Base-by-base conservation (phyloP, 92 coral and sea anemone species). In the Nematostella vectensis region DNA sequence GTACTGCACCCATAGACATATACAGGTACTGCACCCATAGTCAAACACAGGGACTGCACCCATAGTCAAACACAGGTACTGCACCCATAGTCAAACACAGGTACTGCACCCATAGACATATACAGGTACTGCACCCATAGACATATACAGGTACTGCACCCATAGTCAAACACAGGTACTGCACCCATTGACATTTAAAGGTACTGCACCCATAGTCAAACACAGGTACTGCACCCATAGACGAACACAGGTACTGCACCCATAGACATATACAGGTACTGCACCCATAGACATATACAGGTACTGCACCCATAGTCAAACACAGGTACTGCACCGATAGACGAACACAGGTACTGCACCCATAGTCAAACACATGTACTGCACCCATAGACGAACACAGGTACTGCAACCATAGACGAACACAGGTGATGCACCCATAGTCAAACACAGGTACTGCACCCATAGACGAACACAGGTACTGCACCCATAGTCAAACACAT, bases 231-330 rank as follows among this genome's bases (percentile, higher is more conserved):
- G 8, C 6, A 6, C 15, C 40, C 40, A 33, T 33, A 4, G n/a
- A n/a, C n/a, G n/a, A n/a, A n/a, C n/a, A n/a, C n/a, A n/a, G n/a
- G n/a, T n/a, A n/a, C n/a, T n/a, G 94, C 58, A 87, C 94, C 8
- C 83, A 85, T 65, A 74, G 83, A 25, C 94, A 85, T 33, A 63
- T 85, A 53, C 69, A 81, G 59, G 94, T 87, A 2, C 75, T 85
- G 11, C 80, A 85, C 54, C 83, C 94, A 22, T 79, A 47, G 66
- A 0, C 71, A 78, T 12, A 26, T 18, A 12, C 82, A 74, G 82
- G 82, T 70, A 48, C 48, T 3, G 33, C 10, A 12, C 26, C 47
- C 2, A 18, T 6, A 18, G 21, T 16, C 16, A 53, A 13, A 18
- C 54, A 25, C n/a, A 13, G 20, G 52, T 29, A 20, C 40, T 33